Evolutionary conservation across 2,888 invertebrate species (phyloP), one percentile per base, ranked within the genome.

Genomic region (Tribolium freemani): DNA sequence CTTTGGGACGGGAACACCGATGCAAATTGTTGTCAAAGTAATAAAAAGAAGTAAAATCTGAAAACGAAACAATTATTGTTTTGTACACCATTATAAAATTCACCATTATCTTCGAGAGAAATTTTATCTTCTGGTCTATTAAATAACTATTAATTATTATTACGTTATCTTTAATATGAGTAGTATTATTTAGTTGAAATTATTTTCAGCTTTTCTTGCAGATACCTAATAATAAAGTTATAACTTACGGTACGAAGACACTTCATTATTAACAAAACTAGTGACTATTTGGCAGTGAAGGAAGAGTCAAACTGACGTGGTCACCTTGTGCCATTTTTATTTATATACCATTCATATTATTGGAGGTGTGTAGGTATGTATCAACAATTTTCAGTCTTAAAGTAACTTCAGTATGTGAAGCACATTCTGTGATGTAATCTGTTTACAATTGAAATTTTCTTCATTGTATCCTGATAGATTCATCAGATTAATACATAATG

Each of bases 341-440:
- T 57, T 67, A 67, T 67, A 66, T 66, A 21, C 4, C 21, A 30
- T 10, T 66, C 53, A 16, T 63, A 54, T 46, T 61, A 30, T 13
- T 51, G 8, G 1, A 48, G 8, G 46, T 58, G 16, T 45, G 20
- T 45, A 61, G 26, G 9, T 45, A 53, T 53, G 20, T 16, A 21
- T 48, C 48, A 45, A 60, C 20, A 48, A 20, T 38, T 51, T 51
- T 64, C 9, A 66, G 53, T 21, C 50, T 51, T 45, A 58, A 58
- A 45, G 45, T 6, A 5, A 13, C 51, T 26, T 53, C 16, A 1
- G 57, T 67, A 57, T 57, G 56, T 57, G 48, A 56, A 30, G 46
- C 67, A 57, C 67, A 67, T 66, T 45, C n/a, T 21, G 11, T 67
- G 67, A 67, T 56, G 67, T 57, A 67, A 67, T 48, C 3, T 50